phyloP scores from a whole-genome alignment of 1,140 invertebrate species.

The Macrotrachela quadricornifera region DNA sequence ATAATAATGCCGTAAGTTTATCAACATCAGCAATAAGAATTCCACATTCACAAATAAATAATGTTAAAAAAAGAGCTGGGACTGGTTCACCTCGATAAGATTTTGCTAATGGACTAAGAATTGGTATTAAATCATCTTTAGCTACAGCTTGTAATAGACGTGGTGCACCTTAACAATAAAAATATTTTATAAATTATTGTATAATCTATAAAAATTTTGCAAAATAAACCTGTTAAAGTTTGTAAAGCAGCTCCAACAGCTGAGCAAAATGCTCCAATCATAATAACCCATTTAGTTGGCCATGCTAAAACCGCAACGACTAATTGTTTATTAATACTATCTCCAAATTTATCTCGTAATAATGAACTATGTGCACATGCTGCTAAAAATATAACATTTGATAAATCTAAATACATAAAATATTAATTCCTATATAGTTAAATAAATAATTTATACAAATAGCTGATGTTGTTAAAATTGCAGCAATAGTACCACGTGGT shows the following conservation, averaged over 20 bases:
- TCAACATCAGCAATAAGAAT: constrained; percentile 52
- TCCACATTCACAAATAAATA: constrained; percentile 51
- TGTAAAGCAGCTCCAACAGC: constrained; percentile 94
- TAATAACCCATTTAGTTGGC: constrained; percentile 63
- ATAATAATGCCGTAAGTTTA: constrained; percentile 36
- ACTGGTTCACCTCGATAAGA: constrained; percentile 82
- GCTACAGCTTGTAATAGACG: constrained; percentile 70
- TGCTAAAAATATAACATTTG: constrained; percentile 58
- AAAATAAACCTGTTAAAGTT: constrained; percentile 52
- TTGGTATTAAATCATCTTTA: constrained; percentile 86
- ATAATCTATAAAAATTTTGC: too few species aligned
- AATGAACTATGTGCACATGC: constrained; percentile 74
- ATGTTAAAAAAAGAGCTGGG: constrained; percentile 72
- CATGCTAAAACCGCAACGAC: constrained; percentile 90
- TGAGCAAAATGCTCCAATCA: constrained; percentile 86
- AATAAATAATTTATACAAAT: constrained; percentile 42
- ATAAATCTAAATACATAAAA: constrained; percentile 37
- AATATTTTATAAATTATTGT: too few species aligned
- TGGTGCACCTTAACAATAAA: constrained; percentile 29
- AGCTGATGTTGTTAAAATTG: constrained; percentile 77
- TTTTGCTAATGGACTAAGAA: constrained; percentile 63
- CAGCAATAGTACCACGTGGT: constrained; percentile 82
- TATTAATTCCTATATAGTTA: not conserved
- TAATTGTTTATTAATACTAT: constrained; percentile 75
- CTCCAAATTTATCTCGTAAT: constrained; percentile 74